These are phyloP conservation scores for Leptogaster cylindrica DNA, from an alignment of 2,888 invertebrate species.

Conservation along the genomic window DNA sequence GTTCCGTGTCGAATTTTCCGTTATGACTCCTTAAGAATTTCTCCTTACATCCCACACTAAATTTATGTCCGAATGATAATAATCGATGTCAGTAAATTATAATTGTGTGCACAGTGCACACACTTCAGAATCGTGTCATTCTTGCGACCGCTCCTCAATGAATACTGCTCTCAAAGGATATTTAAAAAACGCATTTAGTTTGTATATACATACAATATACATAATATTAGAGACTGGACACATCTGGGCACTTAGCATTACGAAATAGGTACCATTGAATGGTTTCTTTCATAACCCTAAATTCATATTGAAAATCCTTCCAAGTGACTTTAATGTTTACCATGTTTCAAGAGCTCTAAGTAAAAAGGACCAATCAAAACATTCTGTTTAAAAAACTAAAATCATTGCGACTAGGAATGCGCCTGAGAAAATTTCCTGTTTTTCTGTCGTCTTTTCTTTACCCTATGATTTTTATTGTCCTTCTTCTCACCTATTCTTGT, in stretches of 20 bases:
- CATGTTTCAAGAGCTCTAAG: background rate
- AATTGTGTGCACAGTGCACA: conserved; percentile 31
- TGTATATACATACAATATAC: too few relatives aligned
- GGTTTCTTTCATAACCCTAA: too few relatives aligned
- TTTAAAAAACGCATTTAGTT: too few relatives aligned
- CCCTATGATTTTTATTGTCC: background rate
- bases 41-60: conserved; percentile 21
- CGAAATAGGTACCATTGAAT: too few relatives aligned
- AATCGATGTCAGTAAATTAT: conserved; percentile 22
- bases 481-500: background rate
- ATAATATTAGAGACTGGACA: too few relatives aligned
- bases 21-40: conserved; percentile 14
- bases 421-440: conserved; percentile 7
- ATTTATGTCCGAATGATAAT: background rate
- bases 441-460: background rate
- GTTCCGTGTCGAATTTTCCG: conserved; percentile 4
- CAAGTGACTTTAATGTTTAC: too few relatives aligned
- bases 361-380: conserved; percentile 10
- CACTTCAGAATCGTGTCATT: conserved; percentile 32
- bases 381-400: conserved; percentile 12
- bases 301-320: too few relatives aligned
- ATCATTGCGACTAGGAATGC: conserved; percentile 18
- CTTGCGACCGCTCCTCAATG: conserved; percentile 11
- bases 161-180: background rate
- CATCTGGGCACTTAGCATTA: too few relatives aligned